These are phyloP conservation scores for Erinaceus europaeus DNA, from an alignment of 2,113 vertebrate species.

Conservation along the genomic window DNA sequence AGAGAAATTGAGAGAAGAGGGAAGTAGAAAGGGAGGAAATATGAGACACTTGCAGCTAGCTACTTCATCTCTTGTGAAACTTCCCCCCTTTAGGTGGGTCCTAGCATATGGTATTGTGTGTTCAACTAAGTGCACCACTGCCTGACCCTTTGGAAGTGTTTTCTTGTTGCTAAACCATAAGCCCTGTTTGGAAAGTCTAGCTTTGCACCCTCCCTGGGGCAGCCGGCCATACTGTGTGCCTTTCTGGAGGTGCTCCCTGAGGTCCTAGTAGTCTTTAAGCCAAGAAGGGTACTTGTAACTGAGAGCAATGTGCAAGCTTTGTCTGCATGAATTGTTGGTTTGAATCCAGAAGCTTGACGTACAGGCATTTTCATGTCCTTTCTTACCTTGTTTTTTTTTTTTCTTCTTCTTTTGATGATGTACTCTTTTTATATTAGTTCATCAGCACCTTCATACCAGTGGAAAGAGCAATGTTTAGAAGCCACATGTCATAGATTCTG, in stretches of 20 bases:
- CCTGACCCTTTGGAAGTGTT: too few relatives aligned
- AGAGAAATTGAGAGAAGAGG: too few relatives aligned
- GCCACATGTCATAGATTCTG: not conserved
- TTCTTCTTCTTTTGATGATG: not conserved
- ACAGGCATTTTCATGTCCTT: not conserved
- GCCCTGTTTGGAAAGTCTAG: not conserved
- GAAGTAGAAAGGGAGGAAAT: too few relatives aligned
- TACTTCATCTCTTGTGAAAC: too few relatives aligned
- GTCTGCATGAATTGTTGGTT: not conserved
- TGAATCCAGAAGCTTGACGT: not conserved
- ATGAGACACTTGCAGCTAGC: too few relatives aligned
- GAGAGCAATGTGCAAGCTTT: not conserved
- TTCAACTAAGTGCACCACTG: too few relatives aligned
- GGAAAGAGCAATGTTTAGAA: not conserved
- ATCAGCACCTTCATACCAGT: not conserved
- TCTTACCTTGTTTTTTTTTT: not conserved
- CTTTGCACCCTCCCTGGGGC: not conserved
- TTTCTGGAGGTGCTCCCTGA: not conserved
- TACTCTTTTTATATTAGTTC: not conserved
- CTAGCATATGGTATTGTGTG: too few relatives aligned
- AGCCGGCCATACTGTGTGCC: fast-evolving
- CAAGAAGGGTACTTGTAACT: not conserved
- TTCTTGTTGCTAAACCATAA: not conserved
- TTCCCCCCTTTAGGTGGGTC: too few relatives aligned
- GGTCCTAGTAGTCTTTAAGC: not conserved